Conservation (phyloP, 2,888 invertebrate genomes). For the Apodemia hepburni region DNA sequence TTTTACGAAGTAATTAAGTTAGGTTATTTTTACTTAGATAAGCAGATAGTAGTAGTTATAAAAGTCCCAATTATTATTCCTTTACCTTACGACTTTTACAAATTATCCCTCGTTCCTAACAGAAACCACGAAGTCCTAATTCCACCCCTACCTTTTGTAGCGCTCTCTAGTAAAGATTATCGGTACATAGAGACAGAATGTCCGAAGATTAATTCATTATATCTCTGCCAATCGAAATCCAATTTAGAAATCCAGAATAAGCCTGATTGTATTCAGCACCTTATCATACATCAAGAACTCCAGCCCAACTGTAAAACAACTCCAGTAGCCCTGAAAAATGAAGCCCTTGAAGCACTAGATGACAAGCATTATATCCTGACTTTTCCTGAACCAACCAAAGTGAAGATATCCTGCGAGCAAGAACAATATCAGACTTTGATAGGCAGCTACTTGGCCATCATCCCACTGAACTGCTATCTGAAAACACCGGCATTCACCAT, state of each 20-base stretch:
- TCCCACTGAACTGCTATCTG: slow-evolving; percentile 22
- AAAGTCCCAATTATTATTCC: slow-evolving; percentile 17
- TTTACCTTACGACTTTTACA: slow-evolving; percentile 17
- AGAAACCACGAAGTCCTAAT: slow-evolving; percentile 12
- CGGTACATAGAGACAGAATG: slow-evolving; percentile 25
- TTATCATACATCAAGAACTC: slow-evolving; percentile 28
- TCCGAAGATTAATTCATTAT: slow-evolving; percentile 22
- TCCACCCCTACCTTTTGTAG: slow-evolving; percentile 16
- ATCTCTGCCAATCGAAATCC: slow-evolving; percentile 26
- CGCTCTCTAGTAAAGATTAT: slow-evolving; percentile 19
- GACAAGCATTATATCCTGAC: slow-evolving; percentile 30
- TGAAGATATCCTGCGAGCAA: slow-evolving; percentile 29
- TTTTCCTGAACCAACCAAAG: slow-evolving; percentile 30
- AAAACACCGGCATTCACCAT: slow-evolving; percentile 26
- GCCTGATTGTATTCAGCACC: slow-evolving; percentile 30
- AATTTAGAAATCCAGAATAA: slow-evolving; percentile 20
- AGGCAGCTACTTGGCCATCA: slow-evolving; percentile 31
- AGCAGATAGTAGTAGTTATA: slow-evolving; percentile 15
- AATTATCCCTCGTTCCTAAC: slow-evolving; percentile 12
- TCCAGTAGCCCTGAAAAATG: slow-evolving; percentile 17
- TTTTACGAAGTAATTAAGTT: background rate
- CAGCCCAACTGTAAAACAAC: slow-evolving; percentile 6
- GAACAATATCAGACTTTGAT: slow-evolving; percentile 27
- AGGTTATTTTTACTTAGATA: background rate
- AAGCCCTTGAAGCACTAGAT: slow-evolving; percentile 31